Percentiles rank a stretch among this genome's conserved stretches.
phyloP scores from a whole-genome alignment of 2,797 vertebrate genomes.

The Sparus aurata region DNA sequence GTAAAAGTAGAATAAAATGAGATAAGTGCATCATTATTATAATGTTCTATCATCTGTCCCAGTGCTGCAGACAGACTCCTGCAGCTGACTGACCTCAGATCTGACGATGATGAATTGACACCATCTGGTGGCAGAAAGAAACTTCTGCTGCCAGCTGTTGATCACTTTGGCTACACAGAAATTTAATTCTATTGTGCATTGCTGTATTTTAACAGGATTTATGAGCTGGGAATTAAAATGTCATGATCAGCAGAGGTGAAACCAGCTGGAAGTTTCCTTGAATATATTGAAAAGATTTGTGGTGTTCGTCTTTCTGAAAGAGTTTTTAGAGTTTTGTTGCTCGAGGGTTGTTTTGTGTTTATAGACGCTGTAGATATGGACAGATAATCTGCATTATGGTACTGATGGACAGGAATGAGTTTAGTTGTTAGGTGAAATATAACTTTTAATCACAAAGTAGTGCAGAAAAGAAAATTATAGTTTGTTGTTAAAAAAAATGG shows the following conservation, averaged over 20 bases:
- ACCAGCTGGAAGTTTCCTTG: too few species aligned
- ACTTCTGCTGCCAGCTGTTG: background rate
- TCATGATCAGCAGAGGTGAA: too few species aligned
- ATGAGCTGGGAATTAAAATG: too few species aligned
- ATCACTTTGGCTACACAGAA: background rate
- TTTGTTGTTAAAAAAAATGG: background rate
- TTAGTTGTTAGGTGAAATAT: background rate
- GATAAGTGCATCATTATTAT: too few species aligned
- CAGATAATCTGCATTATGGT: background rate
- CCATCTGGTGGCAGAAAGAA: background rate
- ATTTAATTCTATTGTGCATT: background rate
- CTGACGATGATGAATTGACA: background rate
- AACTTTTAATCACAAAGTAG: conserved; percentile 14
- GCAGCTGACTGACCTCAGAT: background rate
- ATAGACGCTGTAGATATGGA: too few species aligned
- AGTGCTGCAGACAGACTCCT: background rate
- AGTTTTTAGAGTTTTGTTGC: too few species aligned
- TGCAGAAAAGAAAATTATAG: background rate
- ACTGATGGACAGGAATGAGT: background rate
- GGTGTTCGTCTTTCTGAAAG: too few species aligned
- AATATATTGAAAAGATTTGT: too few species aligned
- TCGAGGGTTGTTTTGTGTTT: too few species aligned
- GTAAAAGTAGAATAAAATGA: background rate
- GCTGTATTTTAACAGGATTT: too few species aligned
- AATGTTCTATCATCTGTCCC: too few species aligned